Base-by-base conservation (phyloP, 2,888 invertebrate species). In the Boloria euphrosyne region DNA sequence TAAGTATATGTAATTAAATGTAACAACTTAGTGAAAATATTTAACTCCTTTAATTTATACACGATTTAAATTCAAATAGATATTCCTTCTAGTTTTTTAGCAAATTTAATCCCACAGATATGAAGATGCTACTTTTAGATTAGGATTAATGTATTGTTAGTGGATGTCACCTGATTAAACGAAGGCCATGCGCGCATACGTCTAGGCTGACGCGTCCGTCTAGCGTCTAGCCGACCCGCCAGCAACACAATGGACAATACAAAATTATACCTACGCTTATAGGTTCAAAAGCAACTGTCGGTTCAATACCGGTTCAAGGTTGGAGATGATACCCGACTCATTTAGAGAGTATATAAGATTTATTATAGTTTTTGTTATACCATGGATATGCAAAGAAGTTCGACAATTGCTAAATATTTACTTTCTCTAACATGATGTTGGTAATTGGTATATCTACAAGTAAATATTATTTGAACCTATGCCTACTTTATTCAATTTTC, bases 271-370 rank as follows among this genome's bases (percentile, higher is more conserved):
- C 78, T 77, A 78, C 71, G 76, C 78, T 79, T 78, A 78, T 78
- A 80, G 76, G 80, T 81, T 82, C 81, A 81, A 81, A 81, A 77
- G 73, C 77, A 75, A 75, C 74, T 75, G 74, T 71, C 77, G 74
- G 82, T 80, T 83, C 80, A 80, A 77, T 76, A 75, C 62, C 78
- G 79, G 85, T 85, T 86, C 86, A 87, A 86, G 86, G 86, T 72
- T 83, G 73, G 65, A 71, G 72, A 72, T 77, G 73, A 76, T 74
- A 76, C 72, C 71, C 72, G 73, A 71, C 51, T 57, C 59, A 66
- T 64, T 59, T 63, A 18, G 31, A 54, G 43, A n/a, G n/a, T n/a
- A n/a, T n/a, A n/a, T n/a, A n/a, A n/a, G n/a, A n/a, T n/a, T n/a
- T n/a, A n/a, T n/a, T n/a, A n/a, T n/a, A 22, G 5, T 38, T 38